phyloP scores from a whole-genome alignment of 2,888 invertebrate genomes.

The Cylloceria caligata region DNA sequence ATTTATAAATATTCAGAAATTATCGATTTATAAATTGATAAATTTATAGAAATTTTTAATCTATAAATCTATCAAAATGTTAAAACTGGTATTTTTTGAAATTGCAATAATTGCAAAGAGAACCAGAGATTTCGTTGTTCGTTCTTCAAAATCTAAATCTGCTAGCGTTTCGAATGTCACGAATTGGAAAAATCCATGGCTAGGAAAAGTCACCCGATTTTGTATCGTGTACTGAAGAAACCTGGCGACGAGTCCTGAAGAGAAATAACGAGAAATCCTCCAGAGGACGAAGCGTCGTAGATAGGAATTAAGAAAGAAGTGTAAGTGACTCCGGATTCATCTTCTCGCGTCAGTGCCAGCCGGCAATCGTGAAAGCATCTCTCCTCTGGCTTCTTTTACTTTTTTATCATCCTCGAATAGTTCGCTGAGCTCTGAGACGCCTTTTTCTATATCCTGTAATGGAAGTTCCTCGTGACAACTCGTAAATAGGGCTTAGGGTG shows the following conservation, averaged over 20 bases:
- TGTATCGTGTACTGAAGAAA: neutral
- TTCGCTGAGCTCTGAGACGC: neutral
- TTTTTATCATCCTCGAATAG: slow-evolving; percentile 6
- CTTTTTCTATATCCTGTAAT: slow-evolving; percentile 19
- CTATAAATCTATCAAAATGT: neutral
- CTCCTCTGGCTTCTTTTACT: neutral
- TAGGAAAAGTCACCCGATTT: neutral
- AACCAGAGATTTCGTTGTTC: neutral
- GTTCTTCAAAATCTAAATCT: neutral
- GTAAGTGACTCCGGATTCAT: slow-evolving; percentile 1
- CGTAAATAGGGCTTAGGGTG: slow-evolving; percentile 32
- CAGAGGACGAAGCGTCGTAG: neutral
- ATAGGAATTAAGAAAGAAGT: slow-evolving; percentile 3
- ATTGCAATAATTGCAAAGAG: neutral
- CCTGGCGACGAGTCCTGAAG: neutral
- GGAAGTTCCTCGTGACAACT: slow-evolving; percentile 28
- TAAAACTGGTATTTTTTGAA: neutral
- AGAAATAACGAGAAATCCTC: slow-evolving; percentile 3
- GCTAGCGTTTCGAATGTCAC: neutral
- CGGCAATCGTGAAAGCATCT: slow-evolving; percentile 4
- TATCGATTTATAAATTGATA: neutral
- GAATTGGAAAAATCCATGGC: neutral
- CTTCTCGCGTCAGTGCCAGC: neutral
- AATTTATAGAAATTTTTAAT: neutral
- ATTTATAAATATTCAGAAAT: neutral